Evolutionary conservation across 2,113 vertebrate species (phyloP).

Genomic region (Oncorhynchus nerka): DNA sequence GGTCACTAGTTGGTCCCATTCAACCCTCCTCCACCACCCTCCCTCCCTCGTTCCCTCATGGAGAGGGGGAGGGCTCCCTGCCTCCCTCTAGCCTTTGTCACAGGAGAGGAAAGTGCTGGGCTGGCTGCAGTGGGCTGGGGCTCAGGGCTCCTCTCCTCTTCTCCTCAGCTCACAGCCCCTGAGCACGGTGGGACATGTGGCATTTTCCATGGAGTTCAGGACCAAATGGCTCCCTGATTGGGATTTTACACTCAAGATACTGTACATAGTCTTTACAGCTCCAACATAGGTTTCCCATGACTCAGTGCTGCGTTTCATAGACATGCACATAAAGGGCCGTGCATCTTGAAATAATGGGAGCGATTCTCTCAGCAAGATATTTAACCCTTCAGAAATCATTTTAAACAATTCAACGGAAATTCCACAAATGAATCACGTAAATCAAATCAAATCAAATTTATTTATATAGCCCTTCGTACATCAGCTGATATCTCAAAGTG

Average conservation of each 20-base stretch:
- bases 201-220: constrained; percentile 9
- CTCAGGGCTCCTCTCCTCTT: constrained; percentile 20
- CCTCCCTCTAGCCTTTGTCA: constrained; percentile 66
- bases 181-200: constrained; percentile 3
- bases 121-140: constrained; percentile 12
- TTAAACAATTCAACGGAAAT: no score
- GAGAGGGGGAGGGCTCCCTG: constrained; percentile 48
- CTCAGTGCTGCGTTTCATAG: not conserved
- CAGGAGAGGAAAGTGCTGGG: constrained; percentile 45
- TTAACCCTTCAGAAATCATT: not conserved
- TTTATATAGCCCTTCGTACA: no score
- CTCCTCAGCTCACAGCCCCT: not conserved
- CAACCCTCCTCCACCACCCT: constrained; percentile 68
- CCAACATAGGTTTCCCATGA: constrained; percentile 12
- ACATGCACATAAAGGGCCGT: not conserved
- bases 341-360: not conserved
- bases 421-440: no score
- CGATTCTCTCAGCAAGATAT: no score
- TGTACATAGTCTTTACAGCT: not conserved
- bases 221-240: constrained; percentile 17
- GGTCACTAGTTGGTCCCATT: constrained; percentile 92
- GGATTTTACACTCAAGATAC: constrained; percentile 21
- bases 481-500: no score
- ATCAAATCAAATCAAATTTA: no score
- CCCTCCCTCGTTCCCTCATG: constrained; percentile 65